A percentile compares a stretch with the other conserved stretches of the same genome.
Conservation (phyloP, 92 coral and sea anemone genomes). For the Siderastrea radians region DNA sequence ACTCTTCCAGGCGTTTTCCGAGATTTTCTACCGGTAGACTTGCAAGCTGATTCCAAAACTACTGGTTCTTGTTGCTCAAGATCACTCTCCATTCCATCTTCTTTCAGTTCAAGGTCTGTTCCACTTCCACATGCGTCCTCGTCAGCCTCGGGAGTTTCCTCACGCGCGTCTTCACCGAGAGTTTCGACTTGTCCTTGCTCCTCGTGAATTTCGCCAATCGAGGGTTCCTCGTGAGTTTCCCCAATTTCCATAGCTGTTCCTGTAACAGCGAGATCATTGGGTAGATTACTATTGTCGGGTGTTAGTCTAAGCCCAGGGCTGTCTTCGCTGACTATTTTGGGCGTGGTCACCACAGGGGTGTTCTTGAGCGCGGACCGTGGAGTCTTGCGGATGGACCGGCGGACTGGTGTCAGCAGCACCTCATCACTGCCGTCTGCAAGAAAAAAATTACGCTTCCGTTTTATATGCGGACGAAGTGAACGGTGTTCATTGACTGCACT, state of each 20-base stretch:
- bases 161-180: neutral
- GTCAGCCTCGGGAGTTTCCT: neutral
- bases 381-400: slow-evolving; percentile 88
- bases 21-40: slow-evolving; percentile 2
- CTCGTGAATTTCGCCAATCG: slow-evolving; percentile 8
- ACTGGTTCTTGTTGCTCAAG: neutral
- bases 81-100: slow-evolving; percentile 21
- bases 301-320: slow-evolving; percentile 77
- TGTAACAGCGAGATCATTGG: neutral
- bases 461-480: too few species aligned
- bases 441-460: neutral
- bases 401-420: slow-evolving; percentile 88
- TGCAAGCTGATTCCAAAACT: slow-evolving; percentile 44
- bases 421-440: slow-evolving; percentile 64
- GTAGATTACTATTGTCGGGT: slow-evolving; percentile 55
- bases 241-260: neutral
- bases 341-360: slow-evolving; percentile 80
- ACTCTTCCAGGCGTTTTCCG: slow-evolving; percentile 15
- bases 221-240: slow-evolving; percentile 2
- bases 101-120: slow-evolving; percentile 1
- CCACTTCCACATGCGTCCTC: neutral
- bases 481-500: too few species aligned
- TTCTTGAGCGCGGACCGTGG: slow-evolving; percentile 44
- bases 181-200: neutral
- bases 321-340: slow-evolving; percentile 54